Conservation (phyloP, 2,888 invertebrate genomes). For the Yponomeuta evonymella region DNA sequence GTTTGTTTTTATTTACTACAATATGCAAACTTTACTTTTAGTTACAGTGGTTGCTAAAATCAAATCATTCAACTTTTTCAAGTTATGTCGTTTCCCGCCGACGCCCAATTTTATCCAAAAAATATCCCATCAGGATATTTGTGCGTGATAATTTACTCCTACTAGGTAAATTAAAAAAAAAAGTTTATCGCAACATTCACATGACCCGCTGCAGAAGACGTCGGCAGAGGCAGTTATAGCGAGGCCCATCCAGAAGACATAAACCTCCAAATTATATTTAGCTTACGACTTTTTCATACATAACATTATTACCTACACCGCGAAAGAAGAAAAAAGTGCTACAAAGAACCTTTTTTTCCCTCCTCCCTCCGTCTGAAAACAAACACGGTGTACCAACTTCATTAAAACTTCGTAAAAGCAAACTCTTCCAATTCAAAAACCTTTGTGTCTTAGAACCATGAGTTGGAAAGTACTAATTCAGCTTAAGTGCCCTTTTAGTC, state of each 20-base stretch:
- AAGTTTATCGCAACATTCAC: no score
- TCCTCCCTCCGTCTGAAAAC: constrained; percentile 4
- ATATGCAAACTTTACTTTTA: no score
- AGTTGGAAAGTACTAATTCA: not conserved
- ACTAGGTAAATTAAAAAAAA: no score
- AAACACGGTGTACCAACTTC: constrained; percentile 8
- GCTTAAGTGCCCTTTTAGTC: not conserved
- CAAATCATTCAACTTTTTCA: no score
- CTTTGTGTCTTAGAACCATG: not conserved
- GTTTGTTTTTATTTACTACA: no score
- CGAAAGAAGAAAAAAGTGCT: not conserved
- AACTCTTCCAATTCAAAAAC: not conserved
- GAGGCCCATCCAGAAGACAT: not conserved
- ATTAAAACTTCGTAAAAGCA: constrained; percentile 8
- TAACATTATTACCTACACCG: constrained; percentile 2
- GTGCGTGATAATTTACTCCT: no score
- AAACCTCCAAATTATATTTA: constrained; percentile 3
- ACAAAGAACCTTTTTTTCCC: not conserved
- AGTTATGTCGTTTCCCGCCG: no score
- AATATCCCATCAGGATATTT: no score
- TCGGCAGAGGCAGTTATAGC: not conserved
- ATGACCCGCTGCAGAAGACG: no score
- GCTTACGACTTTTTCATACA: constrained; percentile 9
- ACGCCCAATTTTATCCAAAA: no score
- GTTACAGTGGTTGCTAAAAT: no score